Conservation (phyloP, 2,888 invertebrate genomes). For the Dryadula phaetusa region DNA sequence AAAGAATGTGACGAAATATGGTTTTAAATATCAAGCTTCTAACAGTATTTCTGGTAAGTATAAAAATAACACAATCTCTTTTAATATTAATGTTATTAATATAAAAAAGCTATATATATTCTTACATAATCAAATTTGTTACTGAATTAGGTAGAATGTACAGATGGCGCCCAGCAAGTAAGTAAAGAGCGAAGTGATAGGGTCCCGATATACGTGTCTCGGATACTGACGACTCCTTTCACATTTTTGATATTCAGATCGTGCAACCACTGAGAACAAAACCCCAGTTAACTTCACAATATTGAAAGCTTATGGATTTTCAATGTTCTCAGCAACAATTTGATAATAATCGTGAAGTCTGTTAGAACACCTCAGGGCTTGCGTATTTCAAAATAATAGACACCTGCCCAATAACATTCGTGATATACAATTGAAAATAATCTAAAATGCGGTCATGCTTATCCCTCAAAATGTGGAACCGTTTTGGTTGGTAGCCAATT, state of each 20-base stretch:
- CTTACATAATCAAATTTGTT: constrained; percentile 79
- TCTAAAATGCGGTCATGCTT: constrained; percentile 50
- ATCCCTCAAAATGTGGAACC: constrained; percentile 49
- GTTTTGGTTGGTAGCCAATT: constrained; percentile 74
- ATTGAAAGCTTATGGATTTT: constrained; percentile 84
- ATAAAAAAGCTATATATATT: constrained; percentile 53
- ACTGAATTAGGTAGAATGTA: constrained; percentile 80
- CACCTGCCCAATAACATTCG: constrained; percentile 44
- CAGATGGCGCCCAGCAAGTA: constrained; percentile 81
- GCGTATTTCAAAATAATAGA: constrained; percentile 44
- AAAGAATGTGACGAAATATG: constrained; percentile 31
- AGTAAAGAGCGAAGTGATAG: constrained; percentile 83
- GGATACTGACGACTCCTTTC: constrained; percentile 80
- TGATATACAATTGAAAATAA: constrained; percentile 46
- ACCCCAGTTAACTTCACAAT: constrained; percentile 80
- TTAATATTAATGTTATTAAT: constrained; percentile 11
- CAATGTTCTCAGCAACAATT: constrained; percentile 73
- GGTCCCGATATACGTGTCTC: constrained; percentile 82
- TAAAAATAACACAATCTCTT: not conserved
- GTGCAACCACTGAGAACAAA: constrained; percentile 79
- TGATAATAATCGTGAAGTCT: constrained; percentile 61
- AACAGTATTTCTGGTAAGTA: not conserved
- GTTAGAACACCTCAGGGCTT: constrained; percentile 26
- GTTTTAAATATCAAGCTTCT: constrained; percentile 13
- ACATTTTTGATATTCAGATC: constrained; percentile 84